Conservation (phyloP, 2,797 vertebrate genomes). For the Scarus forsteni region DNA sequence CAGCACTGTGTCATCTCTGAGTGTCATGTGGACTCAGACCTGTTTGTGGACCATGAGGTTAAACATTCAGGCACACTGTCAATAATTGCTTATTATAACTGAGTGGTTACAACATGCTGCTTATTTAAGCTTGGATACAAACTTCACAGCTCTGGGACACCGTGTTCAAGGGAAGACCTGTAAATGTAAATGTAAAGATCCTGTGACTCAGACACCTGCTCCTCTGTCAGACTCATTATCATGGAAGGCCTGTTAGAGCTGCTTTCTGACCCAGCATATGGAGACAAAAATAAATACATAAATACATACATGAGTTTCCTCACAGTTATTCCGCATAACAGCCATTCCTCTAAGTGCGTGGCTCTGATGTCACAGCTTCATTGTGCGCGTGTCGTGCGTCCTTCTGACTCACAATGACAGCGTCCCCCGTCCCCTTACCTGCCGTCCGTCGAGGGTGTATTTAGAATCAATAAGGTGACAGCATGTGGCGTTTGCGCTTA, state of each 20-base stretch:
- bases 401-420: constrained; percentile 51
- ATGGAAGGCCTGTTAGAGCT: not conserved
- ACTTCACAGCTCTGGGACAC: not conserved
- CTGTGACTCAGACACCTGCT: not conserved
- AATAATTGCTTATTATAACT: constrained; percentile 38
- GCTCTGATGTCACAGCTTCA: constrained; percentile 47
- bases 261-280: not conserved
- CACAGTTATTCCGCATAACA: constrained; percentile 64
- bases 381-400: constrained; percentile 43
- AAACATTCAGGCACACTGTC: constrained; percentile 52
- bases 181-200: no score
- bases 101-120: constrained; percentile 34
- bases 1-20: constrained; percentile 47
- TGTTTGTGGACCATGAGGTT: constrained; percentile 48
- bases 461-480: no score
- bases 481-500: no score
- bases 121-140: constrained; percentile 11
- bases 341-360: constrained; percentile 57
- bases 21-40: constrained; percentile 33
- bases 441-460: no score
- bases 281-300: not conserved
- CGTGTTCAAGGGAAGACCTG: no score
- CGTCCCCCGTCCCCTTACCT: not conserved
- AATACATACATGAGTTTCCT: not conserved
- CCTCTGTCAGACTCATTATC: not conserved